Percentiles rank a stretch among this genome's conserved stretches.
These are phyloP conservation scores for Oscheius sp. DNA, from an alignment of 2,888 invertebrate species.

Conservation along the genomic window DNA sequence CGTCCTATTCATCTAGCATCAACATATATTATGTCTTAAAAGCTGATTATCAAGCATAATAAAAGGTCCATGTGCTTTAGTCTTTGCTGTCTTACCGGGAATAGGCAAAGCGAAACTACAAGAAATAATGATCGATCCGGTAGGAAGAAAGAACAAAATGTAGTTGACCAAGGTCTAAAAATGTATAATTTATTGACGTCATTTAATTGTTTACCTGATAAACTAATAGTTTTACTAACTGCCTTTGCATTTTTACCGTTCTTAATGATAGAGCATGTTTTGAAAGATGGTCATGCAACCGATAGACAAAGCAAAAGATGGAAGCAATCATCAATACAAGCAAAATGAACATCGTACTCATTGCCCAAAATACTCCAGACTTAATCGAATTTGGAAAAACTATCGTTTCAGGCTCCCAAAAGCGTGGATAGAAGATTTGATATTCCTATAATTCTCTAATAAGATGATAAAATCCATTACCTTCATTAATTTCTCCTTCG, in stretches of 20 bases:
- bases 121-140: constrained; percentile 2
- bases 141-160: constrained; percentile 16
- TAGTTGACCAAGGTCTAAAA: constrained; percentile 22
- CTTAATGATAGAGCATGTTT: background rate
- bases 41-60: too few relatives aligned
- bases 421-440: constrained; percentile 4
- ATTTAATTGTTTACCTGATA: background rate
- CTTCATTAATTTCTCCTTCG: background rate
- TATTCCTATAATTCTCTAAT: too few relatives aligned
- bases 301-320: constrained; percentile 8
- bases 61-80: too few relatives aligned
- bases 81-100: constrained; percentile 3
- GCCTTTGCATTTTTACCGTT: constrained; percentile 7
- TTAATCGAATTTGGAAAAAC: constrained; percentile 9
- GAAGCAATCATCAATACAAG: constrained; percentile 4
- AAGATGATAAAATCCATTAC: too few relatives aligned
- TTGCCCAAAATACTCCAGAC: constrained; percentile 4
- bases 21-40: too few relatives aligned
- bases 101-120: constrained; percentile 11
- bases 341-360: constrained; percentile 4
- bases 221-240: constrained; percentile 1
- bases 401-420: constrained; percentile 14
- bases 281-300: background rate
- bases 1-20: too few relatives aligned
- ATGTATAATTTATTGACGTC: background rate